phyloP scores from a whole-genome alignment of 2,888 invertebrate species.

The Argyra leucocephala region DNA sequence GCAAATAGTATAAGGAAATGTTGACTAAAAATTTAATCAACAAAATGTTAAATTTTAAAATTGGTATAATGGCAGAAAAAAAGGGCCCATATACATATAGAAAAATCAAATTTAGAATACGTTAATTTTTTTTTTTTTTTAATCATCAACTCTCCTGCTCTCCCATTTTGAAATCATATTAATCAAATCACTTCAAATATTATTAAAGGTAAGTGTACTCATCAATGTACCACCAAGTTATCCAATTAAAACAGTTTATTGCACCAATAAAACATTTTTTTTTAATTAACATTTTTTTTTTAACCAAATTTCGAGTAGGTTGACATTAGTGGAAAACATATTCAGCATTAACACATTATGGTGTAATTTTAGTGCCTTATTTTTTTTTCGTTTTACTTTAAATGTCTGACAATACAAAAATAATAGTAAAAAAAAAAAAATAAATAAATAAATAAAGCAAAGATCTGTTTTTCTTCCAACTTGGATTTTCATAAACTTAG shows the following conservation, averaged over 20 bases:
- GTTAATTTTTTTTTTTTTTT: no score
- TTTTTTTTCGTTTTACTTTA: neutral
- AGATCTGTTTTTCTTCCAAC: neutral
- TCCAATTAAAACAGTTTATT: neutral
- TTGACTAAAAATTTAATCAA: no score
- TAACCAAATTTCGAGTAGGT: slow-evolving; percentile 3
- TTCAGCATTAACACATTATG: slow-evolving; percentile 4
- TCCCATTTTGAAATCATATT: no score
- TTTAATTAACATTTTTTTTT: neutral
- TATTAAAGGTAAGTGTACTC: no score
- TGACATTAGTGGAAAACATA: slow-evolving; percentile 1
- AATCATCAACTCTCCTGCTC: no score
- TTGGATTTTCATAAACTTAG: neutral
- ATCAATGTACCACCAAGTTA: no score
- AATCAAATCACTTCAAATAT: no score
- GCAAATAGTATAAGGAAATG: no score
- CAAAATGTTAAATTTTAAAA: no score
- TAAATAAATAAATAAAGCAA: neutral
- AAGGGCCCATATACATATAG: no score
- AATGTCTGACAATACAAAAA: neutral
- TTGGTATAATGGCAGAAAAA: no score
- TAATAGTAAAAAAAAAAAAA: neutral
- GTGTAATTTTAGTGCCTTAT: neutral
- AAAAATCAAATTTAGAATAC: no score
- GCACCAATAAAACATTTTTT: neutral